A percentile compares a stretch with the other conserved stretches of the same genome.
Conservation (phyloP, 2,113 vertebrate species). For the Myrmecobius fasciatus region DNA sequence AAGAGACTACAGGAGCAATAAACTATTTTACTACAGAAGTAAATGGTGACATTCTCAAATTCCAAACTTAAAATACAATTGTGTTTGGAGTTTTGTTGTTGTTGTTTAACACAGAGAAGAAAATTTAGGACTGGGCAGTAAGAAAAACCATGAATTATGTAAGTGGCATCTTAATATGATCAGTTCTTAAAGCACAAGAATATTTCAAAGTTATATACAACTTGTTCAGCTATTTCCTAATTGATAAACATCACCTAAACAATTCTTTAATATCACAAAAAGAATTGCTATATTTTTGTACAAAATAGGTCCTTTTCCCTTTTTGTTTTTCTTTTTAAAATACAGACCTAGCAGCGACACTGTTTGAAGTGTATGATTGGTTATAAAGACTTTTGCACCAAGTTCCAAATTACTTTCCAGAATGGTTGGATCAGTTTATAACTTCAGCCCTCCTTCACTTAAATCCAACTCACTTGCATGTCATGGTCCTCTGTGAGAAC, state of each 20-base stretch:
- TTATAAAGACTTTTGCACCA: not conserved
- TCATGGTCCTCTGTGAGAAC: too few relatives aligned
- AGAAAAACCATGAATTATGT: not conserved
- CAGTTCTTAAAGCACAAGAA: not conserved
- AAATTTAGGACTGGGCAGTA: not conserved
- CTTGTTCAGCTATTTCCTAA: not conserved
- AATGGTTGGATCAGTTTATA: too few relatives aligned
- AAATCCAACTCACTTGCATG: too few relatives aligned
- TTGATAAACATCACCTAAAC: not conserved
- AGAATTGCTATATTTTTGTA: not conserved
- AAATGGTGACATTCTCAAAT: not conserved
- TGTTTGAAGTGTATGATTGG: not conserved
- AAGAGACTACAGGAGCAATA: not conserved
- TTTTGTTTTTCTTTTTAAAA: not conserved
- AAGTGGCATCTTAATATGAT: too few relatives aligned
- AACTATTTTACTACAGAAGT: not conserved
- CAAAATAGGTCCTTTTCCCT: not conserved
- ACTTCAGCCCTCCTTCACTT: too few relatives aligned
- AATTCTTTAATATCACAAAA: not conserved
- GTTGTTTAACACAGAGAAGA: not conserved
- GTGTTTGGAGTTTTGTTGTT: not conserved
- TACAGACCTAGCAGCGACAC: not conserved
- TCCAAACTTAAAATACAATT: slow-evolving; percentile 7
- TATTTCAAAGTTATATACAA: not conserved
- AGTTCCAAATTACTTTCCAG: not conserved